These are phyloP conservation scores for Aculops lycopersici DNA, from an alignment of 1,140 invertebrate genomes.

Conservation along the genomic window DNA sequence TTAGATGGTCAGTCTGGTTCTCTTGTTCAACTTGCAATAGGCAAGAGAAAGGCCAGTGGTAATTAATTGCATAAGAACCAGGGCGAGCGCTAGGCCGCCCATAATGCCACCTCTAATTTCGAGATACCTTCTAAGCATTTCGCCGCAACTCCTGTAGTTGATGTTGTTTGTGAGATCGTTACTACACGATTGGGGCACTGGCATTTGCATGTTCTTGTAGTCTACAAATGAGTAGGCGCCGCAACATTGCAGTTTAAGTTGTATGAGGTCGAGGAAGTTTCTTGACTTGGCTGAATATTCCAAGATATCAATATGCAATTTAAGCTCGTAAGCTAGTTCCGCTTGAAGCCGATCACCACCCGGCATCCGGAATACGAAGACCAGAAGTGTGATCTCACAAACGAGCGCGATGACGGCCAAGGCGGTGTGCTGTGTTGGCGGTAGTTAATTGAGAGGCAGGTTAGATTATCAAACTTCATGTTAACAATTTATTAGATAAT, in stretches of 20 bases:
- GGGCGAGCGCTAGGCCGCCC: slow-evolving; percentile 10
- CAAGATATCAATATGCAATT: slow-evolving; percentile 9
- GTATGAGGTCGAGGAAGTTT: slow-evolving; percentile 12
- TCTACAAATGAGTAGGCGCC: slow-evolving; percentile 11
- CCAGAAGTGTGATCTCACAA: slow-evolving; percentile 9
- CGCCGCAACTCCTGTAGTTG: slow-evolving; percentile 12
- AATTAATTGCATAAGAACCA: slow-evolving; percentile 10
- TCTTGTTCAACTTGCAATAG: slow-evolving; percentile 1
- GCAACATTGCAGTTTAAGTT: slow-evolving; percentile 13
- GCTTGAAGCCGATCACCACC: slow-evolving; percentile 12
- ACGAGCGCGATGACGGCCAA: slow-evolving; percentile 10
- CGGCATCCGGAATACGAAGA: slow-evolving; percentile 11
- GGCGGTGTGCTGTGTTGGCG: slow-evolving; percentile 11
- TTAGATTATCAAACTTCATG: too few relatives aligned
- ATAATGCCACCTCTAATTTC: slow-evolving; percentile 12
- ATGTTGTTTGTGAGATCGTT: slow-evolving; percentile 13
- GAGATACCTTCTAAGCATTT: slow-evolving; percentile 12
- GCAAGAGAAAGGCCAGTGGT: slow-evolving; percentile 2
- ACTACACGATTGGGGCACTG: slow-evolving; percentile 11
- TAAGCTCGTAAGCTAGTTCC: slow-evolving; percentile 10
- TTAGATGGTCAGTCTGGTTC: too few relatives aligned
- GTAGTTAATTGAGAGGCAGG: too few relatives aligned
- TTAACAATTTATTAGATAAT: too few relatives aligned
- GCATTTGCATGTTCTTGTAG: slow-evolving; percentile 8
- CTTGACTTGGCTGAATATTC: slow-evolving; percentile 6